phyloP scores from a whole-genome alignment of 2,888 invertebrate species.

The Taenaris catops region DNA sequence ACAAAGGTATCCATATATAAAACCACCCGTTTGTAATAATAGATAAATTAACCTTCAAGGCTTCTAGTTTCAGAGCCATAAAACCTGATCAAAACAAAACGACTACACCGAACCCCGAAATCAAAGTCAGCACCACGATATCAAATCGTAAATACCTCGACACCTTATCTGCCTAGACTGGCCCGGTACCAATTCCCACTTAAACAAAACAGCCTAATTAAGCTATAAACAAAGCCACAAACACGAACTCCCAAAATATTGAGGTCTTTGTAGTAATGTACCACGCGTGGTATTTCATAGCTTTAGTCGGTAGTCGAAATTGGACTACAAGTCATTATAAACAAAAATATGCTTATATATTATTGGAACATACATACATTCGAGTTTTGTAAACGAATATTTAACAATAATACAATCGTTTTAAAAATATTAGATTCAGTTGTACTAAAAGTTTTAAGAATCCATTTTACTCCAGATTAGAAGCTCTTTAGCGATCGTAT shows the following conservation, averaged over 20 bases:
- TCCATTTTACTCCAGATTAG: too few relatives aligned
- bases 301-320: too few relatives aligned
- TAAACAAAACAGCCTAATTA: constrained; percentile 78
- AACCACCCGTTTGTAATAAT: constrained; percentile 4
- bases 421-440: too few relatives aligned
- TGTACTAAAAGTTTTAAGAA: too few relatives aligned
- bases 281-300: too few relatives aligned
- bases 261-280: constrained; percentile 29
- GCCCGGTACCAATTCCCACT: constrained; percentile 60
- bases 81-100: constrained; percentile 56
- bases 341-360: too few relatives aligned
- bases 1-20: constrained; percentile 3
- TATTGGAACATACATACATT: too few relatives aligned
- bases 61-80: constrained; percentile 30
- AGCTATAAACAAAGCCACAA: constrained; percentile 78
- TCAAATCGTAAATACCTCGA: constrained; percentile 74
- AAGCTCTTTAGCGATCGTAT: too few relatives aligned
- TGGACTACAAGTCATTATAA: too few relatives aligned
- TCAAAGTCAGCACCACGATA: constrained; percentile 41
- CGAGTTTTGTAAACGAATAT: too few relatives aligned
- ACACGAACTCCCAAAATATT: constrained; percentile 67
- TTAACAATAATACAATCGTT: too few relatives aligned
- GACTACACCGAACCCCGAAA: constrained; percentile 40
- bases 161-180: constrained; percentile 71
- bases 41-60: constrained; percentile 23